Base-by-base conservation (phyloP, 2,888 invertebrate species). In the Amphipoea oculea region DNA sequence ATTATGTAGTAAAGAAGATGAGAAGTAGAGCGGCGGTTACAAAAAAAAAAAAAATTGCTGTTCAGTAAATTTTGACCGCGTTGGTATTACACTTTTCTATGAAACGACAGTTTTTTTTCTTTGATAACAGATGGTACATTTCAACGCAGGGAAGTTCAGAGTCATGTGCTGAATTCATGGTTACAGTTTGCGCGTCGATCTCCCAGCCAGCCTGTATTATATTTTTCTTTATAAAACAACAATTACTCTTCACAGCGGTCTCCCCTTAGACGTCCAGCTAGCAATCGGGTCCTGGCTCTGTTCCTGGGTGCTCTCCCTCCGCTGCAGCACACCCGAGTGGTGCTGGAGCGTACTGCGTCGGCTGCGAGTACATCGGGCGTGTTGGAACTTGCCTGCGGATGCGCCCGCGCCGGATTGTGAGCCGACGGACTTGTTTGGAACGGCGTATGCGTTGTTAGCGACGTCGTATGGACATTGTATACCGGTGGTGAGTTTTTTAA, bases 391-490 rank as follows among this genome's bases (percentile, higher is more conserved):
- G 82, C 81, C 89, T 0, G 75, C 85, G 0, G 93, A 92, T 20
- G 94, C 94, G n/a, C 94, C 95, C 3, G 89, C 92, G 0, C 92
- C 93, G 0, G 86, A 86, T 0, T 40, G 42, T 0, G 84, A 84
- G 4, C 92, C 94, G 0, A n/a, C 40, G 0, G 92, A 92, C 7
- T 40, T 93, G 72, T 91, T 96, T 63, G 80, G 88, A 0, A 89
- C 81, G 0, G 95, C 95, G 20, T 91, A 90, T 69, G 94, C 95
- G 2, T 74, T 97, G 76, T 84, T 96, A 36, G 85, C 95, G 0
- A 94, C 92, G 0, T 91, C 94, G 0, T 96, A 96, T 96, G 97
- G 97, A 66, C 95, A 96, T 87, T 95, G 93, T 51, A 90, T 97
- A 82, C 97, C 97, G 0, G 78, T 96, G 91, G 96, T 96, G n/a